Conservation (phyloP, 2,113 vertebrate species). For the Bambusicola thoracicus region DNA sequence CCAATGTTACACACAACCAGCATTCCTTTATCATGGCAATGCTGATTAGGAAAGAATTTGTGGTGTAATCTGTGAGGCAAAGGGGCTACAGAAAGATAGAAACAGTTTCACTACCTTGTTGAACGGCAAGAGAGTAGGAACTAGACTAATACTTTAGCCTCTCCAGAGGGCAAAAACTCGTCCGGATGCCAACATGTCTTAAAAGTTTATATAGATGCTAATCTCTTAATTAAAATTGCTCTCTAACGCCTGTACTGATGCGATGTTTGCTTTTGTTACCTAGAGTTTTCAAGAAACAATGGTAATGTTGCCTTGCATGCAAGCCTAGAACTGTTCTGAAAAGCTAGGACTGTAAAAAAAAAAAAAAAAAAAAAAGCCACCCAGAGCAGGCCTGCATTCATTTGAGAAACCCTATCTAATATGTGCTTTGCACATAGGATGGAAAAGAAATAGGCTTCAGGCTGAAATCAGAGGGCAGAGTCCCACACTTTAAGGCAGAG, state of each 20-base stretch:
- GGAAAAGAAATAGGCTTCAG: neutral
- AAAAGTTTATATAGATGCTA: neutral
- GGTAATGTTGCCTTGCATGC: fast-evolving
- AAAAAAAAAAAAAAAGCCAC: neutral
- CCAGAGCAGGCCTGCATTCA: neutral
- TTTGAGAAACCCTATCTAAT: neutral
- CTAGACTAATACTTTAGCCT: neutral
- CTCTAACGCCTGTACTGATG: neutral
- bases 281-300: fast-evolving
- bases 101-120: neutral
- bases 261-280: neutral
- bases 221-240: neutral
- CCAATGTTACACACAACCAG: neutral
- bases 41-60: neutral
- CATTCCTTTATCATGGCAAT: neutral
- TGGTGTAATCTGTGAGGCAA: neutral
- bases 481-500: neutral
- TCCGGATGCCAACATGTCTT: neutral
- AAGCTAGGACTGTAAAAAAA: neutral
- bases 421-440: neutral
- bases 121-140: neutral
- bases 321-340: neutral
- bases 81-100: neutral
- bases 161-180: neutral
- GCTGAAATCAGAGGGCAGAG: neutral